Percentiles rank a stretch among this genome's conserved stretches.
Conservation (phyloP, 2,888 invertebrate species). For the Watsonalla binaria region DNA sequence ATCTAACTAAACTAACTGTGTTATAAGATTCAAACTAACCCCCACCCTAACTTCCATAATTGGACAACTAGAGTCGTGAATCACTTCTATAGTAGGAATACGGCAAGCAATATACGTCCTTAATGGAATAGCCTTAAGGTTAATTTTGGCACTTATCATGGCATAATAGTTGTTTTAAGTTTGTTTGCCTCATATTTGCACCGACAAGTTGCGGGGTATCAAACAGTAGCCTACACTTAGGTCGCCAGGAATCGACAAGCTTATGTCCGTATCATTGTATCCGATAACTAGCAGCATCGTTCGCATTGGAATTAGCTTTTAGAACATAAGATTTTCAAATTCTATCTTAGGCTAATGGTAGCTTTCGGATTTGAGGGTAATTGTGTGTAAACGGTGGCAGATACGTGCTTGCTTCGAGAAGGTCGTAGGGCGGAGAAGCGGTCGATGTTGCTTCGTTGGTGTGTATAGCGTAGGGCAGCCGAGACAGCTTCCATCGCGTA, state of each 20-base stretch:
- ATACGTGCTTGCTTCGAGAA: slow-evolving; percentile 33
- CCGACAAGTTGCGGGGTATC: slow-evolving; percentile 39
- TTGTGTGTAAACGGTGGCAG: slow-evolving; percentile 16
- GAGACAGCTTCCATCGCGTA: slow-evolving; percentile 51
- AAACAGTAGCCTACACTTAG: slow-evolving; percentile 2
- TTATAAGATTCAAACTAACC: background rate
- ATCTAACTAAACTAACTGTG: background rate
- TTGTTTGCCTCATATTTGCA: slow-evolving; percentile 61
- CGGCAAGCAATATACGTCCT: slow-evolving; percentile 3
- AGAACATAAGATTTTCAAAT: slow-evolving; percentile 21
- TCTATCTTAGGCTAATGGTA: slow-evolving; percentile 30
- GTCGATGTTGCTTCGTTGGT: slow-evolving; percentile 62
- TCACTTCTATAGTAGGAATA: slow-evolving; percentile 1
- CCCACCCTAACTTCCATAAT: background rate
- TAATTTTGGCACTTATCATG: slow-evolving; percentile 41
- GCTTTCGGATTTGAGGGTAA: slow-evolving; percentile 22
- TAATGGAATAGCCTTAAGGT: slow-evolving; percentile 12
- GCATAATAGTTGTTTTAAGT: slow-evolving; percentile 27
- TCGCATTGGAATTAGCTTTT: slow-evolving; percentile 45
- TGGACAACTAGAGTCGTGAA: background rate
- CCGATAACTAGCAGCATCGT: slow-evolving; percentile 24
- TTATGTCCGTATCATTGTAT: slow-evolving; percentile 10
- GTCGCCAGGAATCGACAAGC: slow-evolving; percentile 4
- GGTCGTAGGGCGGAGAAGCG: slow-evolving; percentile 37
- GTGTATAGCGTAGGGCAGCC: slow-evolving; percentile 41